Evolutionary conservation across 1,140 invertebrate genomes (phyloP).

Genomic region (Ladona fulva): DNA sequence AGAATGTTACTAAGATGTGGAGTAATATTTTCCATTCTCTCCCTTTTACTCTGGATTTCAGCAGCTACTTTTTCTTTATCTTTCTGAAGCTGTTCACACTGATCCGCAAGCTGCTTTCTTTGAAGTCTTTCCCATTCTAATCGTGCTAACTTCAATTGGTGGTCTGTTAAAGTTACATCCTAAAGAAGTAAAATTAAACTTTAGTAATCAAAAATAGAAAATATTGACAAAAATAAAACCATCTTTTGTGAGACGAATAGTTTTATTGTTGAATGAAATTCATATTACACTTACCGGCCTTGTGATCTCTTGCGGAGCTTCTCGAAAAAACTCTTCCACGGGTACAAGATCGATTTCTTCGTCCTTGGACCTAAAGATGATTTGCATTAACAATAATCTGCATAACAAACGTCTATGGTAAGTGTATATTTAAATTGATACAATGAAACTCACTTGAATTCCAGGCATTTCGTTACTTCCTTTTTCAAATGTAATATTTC

Average conservation of each 20-base stretch:
- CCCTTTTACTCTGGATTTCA: constrained; percentile 70
- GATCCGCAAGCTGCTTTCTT: constrained; percentile 67
- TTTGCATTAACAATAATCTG: too few relatives aligned
- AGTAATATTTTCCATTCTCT: constrained; percentile 67
- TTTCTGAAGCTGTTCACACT: constrained; percentile 64
- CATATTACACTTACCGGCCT: constrained; percentile 48
- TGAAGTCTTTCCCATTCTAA: constrained; percentile 89
- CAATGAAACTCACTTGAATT: constrained; percentile 62
- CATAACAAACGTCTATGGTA: too few relatives aligned
- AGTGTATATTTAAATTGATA: too few relatives aligned
- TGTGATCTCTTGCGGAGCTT: constrained; percentile 60
- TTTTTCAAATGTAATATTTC: constrained; percentile 88
- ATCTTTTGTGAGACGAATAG: constrained; percentile 14
- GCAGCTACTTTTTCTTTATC: constrained; percentile 65
- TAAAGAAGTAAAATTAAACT: constrained; percentile 33
- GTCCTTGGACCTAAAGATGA: constrained; percentile 74
- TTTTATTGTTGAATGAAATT: constrained; percentile 12
- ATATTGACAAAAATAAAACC: constrained; percentile 16
- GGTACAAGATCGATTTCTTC: constrained; percentile 83
- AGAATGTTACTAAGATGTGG: constrained; percentile 67
- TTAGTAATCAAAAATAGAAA: constrained; percentile 27
- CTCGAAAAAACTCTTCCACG: constrained; percentile 73
- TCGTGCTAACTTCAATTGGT: constrained; percentile 74
- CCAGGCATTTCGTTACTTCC: constrained; percentile 86
- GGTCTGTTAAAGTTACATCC: constrained; percentile 59